Evolutionary conservation across 2,888 invertebrate genomes (phyloP), one percentile per base, ranked within the genome.

Genomic region (Euproctis similis): DNA sequence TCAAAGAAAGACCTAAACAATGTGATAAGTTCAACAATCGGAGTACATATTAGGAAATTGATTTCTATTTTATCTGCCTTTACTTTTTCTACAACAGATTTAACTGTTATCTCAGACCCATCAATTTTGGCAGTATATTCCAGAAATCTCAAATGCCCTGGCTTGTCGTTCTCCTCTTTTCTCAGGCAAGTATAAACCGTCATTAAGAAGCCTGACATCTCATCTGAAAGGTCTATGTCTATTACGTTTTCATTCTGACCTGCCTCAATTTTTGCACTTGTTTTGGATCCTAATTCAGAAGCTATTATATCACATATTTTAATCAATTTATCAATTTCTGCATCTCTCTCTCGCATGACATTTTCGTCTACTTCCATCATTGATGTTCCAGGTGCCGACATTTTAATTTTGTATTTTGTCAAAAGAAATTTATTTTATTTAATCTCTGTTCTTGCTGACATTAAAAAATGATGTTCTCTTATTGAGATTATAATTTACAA

Each of bases 1-100:
- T 48, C 43, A 23, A 24, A 48, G 2, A 36, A 39, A 0, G 38
- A 24, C 0, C 20, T 20, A 22, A 41, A 44, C 1, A 45, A 3
- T 0, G 45, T 45, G 0, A 45, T 26, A 4, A 40, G 5, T n/a
- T 46, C 42, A 1, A 42, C 36, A 5, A 44, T 44, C 1, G 39
- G 42, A 2, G 38, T 42, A 2, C 20, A 18, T 1, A 39, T 8
- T 2, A 34, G 3, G 8, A 19, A 19, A n/a, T 19, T n/a, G 3
- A 19, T 3, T n/a, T 19, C 8, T 4, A 19, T 19, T n/a, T 4
- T 6, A 8, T 19, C n/a, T 3, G 19, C 19, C n/a, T 19, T 19
- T n/a, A 19, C n/a, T 8, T 8, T n/a, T 8, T 19, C 19, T n/a
- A 19, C 19, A 6, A 19, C 19, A 4, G 8, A 8, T 8, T 19